Evolutionary conservation across 2,888 invertebrate genomes (phyloP).

Genomic region (Rhagonycha lutea): DNA sequence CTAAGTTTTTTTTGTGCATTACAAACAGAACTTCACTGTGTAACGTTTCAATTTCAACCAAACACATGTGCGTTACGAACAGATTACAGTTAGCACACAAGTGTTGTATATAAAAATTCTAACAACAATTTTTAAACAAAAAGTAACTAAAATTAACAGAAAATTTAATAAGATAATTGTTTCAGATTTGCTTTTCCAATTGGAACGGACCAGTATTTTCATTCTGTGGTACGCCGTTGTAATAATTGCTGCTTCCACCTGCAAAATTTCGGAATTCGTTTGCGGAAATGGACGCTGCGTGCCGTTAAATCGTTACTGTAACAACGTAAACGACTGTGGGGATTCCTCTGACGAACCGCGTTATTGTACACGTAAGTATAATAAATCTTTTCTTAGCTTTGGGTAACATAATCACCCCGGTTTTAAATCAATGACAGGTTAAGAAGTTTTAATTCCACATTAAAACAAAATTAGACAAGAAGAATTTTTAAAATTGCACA

Average conservation of each 20-base stretch:
- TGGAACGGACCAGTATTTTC: constrained; percentile 21
- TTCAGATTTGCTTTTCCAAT: constrained; percentile 31
- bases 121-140: too few relatives aligned
- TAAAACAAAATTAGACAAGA: background rate
- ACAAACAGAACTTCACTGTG: too few relatives aligned
- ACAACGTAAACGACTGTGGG: constrained; percentile 79
- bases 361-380: constrained; percentile 78
- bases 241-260: constrained; percentile 57
- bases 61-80: too few relatives aligned
- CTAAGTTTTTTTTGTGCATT: too few relatives aligned
- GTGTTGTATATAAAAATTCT: too few relatives aligned
- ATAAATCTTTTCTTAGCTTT: constrained; percentile 7
- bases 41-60: too few relatives aligned
- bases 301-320: constrained; percentile 75
- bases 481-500: background rate
- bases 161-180: constrained; percentile 5
- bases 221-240: constrained; percentile 49
- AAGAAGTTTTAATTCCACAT: background rate
- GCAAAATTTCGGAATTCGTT: constrained; percentile 69
- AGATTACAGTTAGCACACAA: too few relatives aligned
- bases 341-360: constrained; percentile 80
- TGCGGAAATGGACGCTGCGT: constrained; percentile 71
- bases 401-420: background rate
- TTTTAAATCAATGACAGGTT: background rate
- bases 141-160: background rate